Evolutionary conservation across 1,140 invertebrate genomes (phyloP).

Genomic region (Drosophila ambigua): DNA sequence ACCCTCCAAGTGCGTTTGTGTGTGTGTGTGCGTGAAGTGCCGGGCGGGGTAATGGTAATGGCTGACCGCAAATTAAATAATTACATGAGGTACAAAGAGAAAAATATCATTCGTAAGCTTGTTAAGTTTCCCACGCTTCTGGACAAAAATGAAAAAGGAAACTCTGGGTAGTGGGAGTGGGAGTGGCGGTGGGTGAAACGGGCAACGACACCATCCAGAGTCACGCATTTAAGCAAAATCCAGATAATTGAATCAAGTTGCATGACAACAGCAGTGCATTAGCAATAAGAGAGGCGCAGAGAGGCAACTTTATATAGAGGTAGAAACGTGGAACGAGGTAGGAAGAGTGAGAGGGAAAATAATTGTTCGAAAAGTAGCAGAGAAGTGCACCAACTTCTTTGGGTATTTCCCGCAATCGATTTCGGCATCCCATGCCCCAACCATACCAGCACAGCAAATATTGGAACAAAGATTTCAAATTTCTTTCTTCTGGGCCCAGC

Average conservation of each 20-base stretch:
- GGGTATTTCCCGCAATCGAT: no score
- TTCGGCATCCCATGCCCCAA: no score
- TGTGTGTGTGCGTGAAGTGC: conserved; percentile 24
- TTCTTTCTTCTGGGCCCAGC: conserved; percentile 10
- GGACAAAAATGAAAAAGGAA: conserved; percentile 14
- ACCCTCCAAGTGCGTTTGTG: background rate
- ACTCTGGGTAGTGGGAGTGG: background rate
- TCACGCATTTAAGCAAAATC: conserved; percentile 55
- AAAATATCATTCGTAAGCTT: conserved; percentile 39
- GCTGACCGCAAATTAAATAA: conserved; percentile 71
- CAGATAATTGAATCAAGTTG: conserved; percentile 80
- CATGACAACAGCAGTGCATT: conserved; percentile 68
- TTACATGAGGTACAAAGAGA: conserved; percentile 56
- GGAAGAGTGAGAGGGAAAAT: conserved; percentile 28
- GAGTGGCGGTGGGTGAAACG: background rate
- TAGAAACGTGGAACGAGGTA: background rate
- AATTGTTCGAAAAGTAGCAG: background rate
- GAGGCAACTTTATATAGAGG: background rate
- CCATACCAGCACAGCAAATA: conserved; percentile 18
- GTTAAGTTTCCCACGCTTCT: conserved; percentile 73
- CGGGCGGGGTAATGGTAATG: conserved; percentile 24
- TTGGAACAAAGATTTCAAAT: conserved; percentile 44
- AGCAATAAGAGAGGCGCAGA: conserved; percentile 28
- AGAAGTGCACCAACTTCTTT: no score
- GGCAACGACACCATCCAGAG: conserved; percentile 10